These are phyloP conservation scores for Heteropelma amictum DNA, from an alignment of 2,888 invertebrate species.

Conservation along the genomic window DNA sequence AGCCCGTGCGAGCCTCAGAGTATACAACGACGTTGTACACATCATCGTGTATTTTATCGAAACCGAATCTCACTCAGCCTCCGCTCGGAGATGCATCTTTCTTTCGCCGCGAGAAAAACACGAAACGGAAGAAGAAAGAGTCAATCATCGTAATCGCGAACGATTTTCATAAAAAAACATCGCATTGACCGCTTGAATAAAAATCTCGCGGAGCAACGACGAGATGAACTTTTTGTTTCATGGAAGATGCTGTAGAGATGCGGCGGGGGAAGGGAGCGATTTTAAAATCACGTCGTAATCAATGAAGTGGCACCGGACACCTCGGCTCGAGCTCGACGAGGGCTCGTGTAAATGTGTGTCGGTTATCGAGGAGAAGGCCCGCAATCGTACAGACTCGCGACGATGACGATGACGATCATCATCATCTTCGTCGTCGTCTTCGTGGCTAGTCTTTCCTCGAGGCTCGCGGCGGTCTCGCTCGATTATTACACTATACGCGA, in stretches of 20 bases:
- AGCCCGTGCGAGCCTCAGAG: conserved; percentile 46
- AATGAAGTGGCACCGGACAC: conserved; percentile 64
- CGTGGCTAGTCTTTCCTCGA: conserved; percentile 42
- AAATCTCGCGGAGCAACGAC: neutral
- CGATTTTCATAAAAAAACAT: too few species aligned
- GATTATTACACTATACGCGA: conserved; percentile 50
- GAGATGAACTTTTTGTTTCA: neutral
- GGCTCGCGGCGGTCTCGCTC: conserved; percentile 47
- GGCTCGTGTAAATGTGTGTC: conserved; percentile 37
- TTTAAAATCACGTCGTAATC: conserved; percentile 63
- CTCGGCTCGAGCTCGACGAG: conserved; percentile 40
- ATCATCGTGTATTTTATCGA: too few species aligned
- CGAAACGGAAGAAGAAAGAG: too few species aligned
- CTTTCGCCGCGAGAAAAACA: too few species aligned
- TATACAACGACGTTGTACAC: too few species aligned
- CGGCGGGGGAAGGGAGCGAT: conserved; percentile 56
- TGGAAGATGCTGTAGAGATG: conserved; percentile 50
- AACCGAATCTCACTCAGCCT: too few species aligned
- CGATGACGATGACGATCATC: conserved; percentile 41
- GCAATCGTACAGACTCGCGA: conserved; percentile 8
- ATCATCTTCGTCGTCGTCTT: conserved; percentile 34
- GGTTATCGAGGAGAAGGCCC: conserved; percentile 7
- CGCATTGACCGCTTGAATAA: too few species aligned
- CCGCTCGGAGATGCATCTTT: too few species aligned
- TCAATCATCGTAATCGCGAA: too few species aligned